Evolutionary conservation across 2,113 vertebrate species (phyloP).

Genomic region (Solenodon paradoxus): DNA sequence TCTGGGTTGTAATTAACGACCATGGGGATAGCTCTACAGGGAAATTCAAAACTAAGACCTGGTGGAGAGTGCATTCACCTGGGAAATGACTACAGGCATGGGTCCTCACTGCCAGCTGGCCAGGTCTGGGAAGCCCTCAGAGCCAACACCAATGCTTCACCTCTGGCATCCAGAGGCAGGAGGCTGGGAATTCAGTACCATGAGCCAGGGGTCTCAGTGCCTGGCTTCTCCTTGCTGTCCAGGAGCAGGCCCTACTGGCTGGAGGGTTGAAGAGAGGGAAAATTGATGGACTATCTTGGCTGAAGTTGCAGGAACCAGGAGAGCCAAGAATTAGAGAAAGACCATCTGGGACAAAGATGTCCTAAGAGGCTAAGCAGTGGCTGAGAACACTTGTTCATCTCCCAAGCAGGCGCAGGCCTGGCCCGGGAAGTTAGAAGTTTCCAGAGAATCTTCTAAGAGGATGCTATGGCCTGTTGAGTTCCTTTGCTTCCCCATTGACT

Average conservation of each 20-base stretch:
- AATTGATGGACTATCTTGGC: not conserved
- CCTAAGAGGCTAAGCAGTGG: not conserved
- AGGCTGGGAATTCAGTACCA: fast-evolving
- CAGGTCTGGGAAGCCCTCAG: not conserved
- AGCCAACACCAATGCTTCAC: no score
- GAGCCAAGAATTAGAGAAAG: not conserved
- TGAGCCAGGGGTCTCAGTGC: fast-evolving
- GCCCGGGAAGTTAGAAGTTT: not conserved
- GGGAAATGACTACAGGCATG: not conserved
- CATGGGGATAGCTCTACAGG: not conserved
- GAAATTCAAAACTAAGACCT: not conserved
- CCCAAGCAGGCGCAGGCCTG: not conserved
- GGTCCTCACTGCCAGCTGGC: not conserved
- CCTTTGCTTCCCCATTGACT: constrained; percentile 21
- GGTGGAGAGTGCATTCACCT: not conserved
- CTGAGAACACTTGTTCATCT: not conserved
- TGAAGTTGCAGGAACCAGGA: constrained; percentile 29
- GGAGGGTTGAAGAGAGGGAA: not conserved
- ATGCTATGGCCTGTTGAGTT: not conserved
- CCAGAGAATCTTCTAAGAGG: not conserved
- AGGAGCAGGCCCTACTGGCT: not conserved
- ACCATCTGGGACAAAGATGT: constrained; percentile 66
- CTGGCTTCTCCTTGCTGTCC: not conserved
- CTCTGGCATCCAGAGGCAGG: not conserved
- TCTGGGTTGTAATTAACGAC: constrained; percentile 28